Percentiles rank a stretch among this genome's conserved stretches.
Conservation (phyloP, 2,113 vertebrate species). For the Melanostigma gelatinosum region DNA sequence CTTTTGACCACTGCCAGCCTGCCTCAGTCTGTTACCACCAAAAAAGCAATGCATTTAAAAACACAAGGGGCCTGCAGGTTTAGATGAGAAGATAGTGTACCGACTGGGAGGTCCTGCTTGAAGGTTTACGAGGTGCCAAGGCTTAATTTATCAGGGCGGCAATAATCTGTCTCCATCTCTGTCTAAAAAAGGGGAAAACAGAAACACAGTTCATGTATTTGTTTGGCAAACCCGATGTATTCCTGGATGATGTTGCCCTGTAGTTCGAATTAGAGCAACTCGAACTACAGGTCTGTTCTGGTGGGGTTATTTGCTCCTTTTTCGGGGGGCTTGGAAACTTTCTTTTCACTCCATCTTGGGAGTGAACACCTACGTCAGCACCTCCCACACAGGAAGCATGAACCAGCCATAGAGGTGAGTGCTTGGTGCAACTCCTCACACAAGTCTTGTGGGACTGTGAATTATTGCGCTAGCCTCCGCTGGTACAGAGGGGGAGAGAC, state of each 20-base stretch:
- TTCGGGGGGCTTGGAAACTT: background rate
- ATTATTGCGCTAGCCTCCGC: constrained; percentile 5
- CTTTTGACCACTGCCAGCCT: background rate
- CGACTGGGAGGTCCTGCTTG: background rate
- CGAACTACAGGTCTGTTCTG: background rate
- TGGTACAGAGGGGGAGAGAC: background rate
- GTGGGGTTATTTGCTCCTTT: background rate
- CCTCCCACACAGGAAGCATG: constrained; percentile 30
- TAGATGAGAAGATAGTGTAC: background rate
- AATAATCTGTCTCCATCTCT: background rate
- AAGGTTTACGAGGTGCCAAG: background rate
- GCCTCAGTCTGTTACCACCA: background rate
- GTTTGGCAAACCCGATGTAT: background rate
- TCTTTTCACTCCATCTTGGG: constrained; percentile 11
- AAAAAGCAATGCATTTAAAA: background rate
- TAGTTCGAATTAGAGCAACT: background rate
- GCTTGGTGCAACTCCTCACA: constrained; percentile 3
- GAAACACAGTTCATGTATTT: background rate
- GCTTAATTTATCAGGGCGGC: background rate
- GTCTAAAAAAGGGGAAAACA: background rate
- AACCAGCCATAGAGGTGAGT: constrained; percentile 2
- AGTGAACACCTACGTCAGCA: constrained; percentile 13
- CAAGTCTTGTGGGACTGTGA: constrained; percentile 15
- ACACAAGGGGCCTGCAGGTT: background rate
- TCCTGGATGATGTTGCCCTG: background rate